phyloP scores from a whole-genome alignment of 2,888 invertebrate genomes.

The Aquatica leii region DNA sequence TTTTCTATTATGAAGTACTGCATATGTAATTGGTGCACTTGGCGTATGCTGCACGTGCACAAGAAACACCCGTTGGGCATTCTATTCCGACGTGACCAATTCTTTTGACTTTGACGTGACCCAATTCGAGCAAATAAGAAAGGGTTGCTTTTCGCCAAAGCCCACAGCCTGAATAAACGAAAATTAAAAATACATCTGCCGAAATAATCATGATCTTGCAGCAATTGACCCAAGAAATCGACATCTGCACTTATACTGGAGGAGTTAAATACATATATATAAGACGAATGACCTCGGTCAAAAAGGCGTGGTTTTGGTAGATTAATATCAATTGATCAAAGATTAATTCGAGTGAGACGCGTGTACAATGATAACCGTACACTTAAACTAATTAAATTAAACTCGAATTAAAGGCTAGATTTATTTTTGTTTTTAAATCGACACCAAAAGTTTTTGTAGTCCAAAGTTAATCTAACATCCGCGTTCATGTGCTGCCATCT shows the following conservation, averaged over 20 bases:
- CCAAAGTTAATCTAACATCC: no score
- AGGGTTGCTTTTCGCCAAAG: background rate
- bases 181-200: conserved; percentile 6
- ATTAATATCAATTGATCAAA: conserved; percentile 29
- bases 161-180: background rate
- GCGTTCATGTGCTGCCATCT: no score
- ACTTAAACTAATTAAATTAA: conserved; percentile 13
- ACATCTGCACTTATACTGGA: conserved; percentile 17
- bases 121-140: conserved; percentile 7
- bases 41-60: conserved; percentile 15
- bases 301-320: conserved; percentile 17
- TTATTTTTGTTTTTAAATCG: no score
- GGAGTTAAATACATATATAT: background rate
- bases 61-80: conserved; percentile 6
- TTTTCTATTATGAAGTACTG: conserved; percentile 1
- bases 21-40: conserved; percentile 14
- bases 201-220: conserved; percentile 18
- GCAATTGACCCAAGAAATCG: conserved; percentile 19
- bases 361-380: conserved; percentile 15
- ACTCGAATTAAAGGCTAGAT: conserved; percentile 6
- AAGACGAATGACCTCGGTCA: conserved; percentile 17
- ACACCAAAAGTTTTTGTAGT: no score
- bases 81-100: background rate
- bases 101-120: conserved; percentile 16
- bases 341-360: conserved; percentile 18